Percentiles rank a stretch among this genome's conserved stretches.
phyloP scores from a whole-genome alignment of 2,888 invertebrate genomes.

The Cataglyphis livida region DNA sequence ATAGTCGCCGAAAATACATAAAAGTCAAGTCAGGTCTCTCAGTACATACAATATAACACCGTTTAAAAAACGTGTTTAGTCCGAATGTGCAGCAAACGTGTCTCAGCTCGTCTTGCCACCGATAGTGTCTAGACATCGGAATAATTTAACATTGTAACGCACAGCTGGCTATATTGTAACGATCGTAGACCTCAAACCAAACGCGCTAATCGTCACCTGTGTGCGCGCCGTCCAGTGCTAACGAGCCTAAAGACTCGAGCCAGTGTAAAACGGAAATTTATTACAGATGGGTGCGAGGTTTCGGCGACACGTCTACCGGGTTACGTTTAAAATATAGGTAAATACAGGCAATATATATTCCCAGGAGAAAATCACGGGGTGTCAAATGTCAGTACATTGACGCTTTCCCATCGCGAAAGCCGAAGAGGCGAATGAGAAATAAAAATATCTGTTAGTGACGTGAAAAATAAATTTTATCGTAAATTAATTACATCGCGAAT shows the following conservation, averaged over 20 bases:
- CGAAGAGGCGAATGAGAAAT: background rate
- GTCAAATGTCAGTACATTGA: background rate
- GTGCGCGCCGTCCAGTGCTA: conserved; percentile 45
- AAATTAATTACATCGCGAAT: background rate
- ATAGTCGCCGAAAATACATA: background rate
- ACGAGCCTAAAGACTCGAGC: conserved; percentile 57
- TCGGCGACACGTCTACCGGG: conserved; percentile 45
- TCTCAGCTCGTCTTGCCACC: conserved; percentile 30
- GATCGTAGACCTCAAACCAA: conserved; percentile 45
- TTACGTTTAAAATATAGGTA: conserved; percentile 42
- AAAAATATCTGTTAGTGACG: conserved; percentile 2
- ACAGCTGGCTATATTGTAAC: conserved; percentile 49
- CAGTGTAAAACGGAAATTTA: conserved; percentile 65
- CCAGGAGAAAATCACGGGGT: background rate
- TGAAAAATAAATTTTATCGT: background rate
- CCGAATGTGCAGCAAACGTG: conserved; percentile 12
- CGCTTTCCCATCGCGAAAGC: background rate
- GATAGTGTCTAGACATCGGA: conserved; percentile 43
- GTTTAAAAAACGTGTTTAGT: background rate
- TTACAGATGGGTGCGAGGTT: conserved; percentile 50
- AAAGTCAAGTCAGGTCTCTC: background rate
- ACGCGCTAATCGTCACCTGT: conserved; percentile 65
- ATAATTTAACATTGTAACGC: conserved; percentile 61
- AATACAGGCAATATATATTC: conserved; percentile 25
- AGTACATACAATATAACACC: background rate